These are phyloP conservation scores for Oreotrochilus melanogaster DNA, from an alignment of 2,113 vertebrate genomes.

Conservation along the genomic window DNA sequence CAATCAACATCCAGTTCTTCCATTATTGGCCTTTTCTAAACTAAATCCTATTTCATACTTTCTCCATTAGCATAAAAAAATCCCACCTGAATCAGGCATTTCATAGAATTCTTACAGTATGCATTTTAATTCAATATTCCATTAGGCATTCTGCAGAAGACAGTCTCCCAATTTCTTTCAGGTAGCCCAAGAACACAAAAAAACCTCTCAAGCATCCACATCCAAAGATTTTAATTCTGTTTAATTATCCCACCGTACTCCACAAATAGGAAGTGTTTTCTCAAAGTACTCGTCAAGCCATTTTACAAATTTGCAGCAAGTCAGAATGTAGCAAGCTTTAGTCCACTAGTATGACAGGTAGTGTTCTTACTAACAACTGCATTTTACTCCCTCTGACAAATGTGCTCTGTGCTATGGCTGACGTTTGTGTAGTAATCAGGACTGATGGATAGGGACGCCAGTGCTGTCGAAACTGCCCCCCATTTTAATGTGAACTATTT, in stretches of 20 bases:
- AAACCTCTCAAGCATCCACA: not conserved
- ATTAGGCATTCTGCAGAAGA: not conserved
- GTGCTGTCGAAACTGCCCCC: conserved; percentile 83
- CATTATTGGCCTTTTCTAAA: not conserved
- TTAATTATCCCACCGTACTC: not conserved
- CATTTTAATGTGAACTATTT: conserved; percentile 85
- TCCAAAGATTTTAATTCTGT: not conserved
- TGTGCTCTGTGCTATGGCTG: conserved; percentile 81
- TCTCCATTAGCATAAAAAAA: not conserved
- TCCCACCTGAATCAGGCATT: not conserved
- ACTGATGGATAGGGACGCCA: conserved; percentile 88
- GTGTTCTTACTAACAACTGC: conserved; percentile 84
- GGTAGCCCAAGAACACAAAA: not conserved
- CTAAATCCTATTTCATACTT: not conserved
- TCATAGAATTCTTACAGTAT: not conserved
- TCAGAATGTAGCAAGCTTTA: conserved; percentile 55
- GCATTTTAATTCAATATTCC: not conserved
- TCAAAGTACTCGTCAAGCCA: conserved; percentile 20
- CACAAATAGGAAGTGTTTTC: conserved; percentile 20
- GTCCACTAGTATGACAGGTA: conserved; percentile 85
- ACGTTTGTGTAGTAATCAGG: conserved; percentile 88
- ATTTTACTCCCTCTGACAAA: conserved; percentile 87
- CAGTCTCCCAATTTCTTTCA: not conserved
- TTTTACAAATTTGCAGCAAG: conserved; percentile 67
- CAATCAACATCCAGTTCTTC: not conserved